Evolutionary conservation across 1,140 invertebrate genomes (phyloP).

Genomic region (Coenobita brevimanus): DNA sequence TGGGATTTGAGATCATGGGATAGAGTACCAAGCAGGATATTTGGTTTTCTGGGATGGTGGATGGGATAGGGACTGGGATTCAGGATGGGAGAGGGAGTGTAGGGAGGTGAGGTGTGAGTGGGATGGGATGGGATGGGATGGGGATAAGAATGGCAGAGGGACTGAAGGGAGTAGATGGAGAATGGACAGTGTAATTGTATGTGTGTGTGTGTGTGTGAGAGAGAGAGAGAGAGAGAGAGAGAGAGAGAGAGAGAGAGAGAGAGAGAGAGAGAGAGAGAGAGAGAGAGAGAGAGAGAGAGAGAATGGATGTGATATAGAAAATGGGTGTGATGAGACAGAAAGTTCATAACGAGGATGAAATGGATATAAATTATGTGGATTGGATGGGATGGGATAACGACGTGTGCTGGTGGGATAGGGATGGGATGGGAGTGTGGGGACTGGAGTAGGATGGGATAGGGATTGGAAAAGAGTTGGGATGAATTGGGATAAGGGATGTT

Average conservation of each 20-base stretch:
- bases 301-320: background rate
- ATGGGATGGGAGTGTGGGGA: background rate
- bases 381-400: background rate
- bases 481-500: too few species aligned
- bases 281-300: too few species aligned
- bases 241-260: slow-evolving; percentile 1
- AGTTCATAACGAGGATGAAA: background rate
- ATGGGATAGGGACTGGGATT: too few species aligned
- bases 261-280: background rate
- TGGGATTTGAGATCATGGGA: too few species aligned
- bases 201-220: background rate
- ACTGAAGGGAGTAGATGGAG: background rate
- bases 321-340: background rate
- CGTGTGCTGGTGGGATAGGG: background rate
- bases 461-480: too few species aligned
- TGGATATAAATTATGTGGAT: background rate
- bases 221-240: too few species aligned
- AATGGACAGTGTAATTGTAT: background rate
- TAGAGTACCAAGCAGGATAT: too few species aligned
- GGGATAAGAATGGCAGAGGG: background rate
- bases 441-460: background rate
- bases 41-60: too few species aligned
- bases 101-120: background rate
- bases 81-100: background rate
- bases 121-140: background rate